Conservation (phyloP, 2,113 vertebrate genomes). For the Callipepla squamata region DNA sequence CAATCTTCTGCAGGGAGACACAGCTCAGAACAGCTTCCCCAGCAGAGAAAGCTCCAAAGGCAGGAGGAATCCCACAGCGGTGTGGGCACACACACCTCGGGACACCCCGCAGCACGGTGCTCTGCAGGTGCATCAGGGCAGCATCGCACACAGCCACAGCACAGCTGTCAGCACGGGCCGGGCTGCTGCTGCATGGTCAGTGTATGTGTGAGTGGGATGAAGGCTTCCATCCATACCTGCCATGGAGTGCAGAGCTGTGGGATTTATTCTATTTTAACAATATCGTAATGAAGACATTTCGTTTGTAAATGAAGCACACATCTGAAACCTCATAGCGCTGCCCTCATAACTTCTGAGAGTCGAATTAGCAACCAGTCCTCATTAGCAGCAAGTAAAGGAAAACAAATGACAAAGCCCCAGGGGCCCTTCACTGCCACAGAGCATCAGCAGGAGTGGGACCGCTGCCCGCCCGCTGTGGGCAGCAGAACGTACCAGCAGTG, state of each 20-base stretch:
- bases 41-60: neutral
- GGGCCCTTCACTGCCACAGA: neutral
- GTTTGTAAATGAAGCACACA: neutral
- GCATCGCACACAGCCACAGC: no score
- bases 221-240: neutral
- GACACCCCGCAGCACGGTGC: neutral
- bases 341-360: neutral
- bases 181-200: neutral
- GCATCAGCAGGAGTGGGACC: neutral
- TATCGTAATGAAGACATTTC: neutral
- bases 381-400: neutral
- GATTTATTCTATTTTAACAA: neutral
- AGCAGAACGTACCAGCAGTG: neutral
- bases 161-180: neutral
- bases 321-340: neutral
- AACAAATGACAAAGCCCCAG: neutral
- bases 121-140: no score
- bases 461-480: fast-evolving
- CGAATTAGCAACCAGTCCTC: neutral
- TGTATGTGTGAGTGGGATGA: neutral
- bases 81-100: neutral
- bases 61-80: neutral
- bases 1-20: neutral
- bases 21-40: neutral
- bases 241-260: neutral